Conservation (phyloP, 2,888 invertebrate species). For the Amblyjoppa fuscipennis region DNA sequence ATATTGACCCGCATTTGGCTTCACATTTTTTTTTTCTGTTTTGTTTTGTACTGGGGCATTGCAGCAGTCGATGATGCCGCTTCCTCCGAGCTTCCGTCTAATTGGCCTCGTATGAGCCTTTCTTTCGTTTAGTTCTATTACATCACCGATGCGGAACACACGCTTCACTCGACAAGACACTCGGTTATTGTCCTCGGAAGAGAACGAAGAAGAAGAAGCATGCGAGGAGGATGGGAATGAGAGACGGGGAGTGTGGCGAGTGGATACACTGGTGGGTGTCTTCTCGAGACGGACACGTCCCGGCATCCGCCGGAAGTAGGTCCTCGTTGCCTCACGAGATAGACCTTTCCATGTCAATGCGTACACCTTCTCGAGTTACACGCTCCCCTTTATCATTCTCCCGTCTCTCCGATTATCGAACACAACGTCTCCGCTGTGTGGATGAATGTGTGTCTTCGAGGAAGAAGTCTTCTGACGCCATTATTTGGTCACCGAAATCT, state of each 20-base stretch:
- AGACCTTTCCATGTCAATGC: constrained; percentile 67
- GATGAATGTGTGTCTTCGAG: background rate
- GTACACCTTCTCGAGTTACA: constrained; percentile 64
- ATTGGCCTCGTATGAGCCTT: constrained; percentile 29
- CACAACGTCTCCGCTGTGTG: constrained; percentile 3
- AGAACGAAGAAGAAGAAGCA: constrained; percentile 12
- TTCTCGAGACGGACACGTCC: constrained; percentile 62
- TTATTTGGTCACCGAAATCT: constrained; percentile 10
- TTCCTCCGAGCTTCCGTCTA: constrained; percentile 42
- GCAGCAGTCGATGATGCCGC: constrained; percentile 13
- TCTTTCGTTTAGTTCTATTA: constrained; percentile 18
- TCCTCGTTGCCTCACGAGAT: constrained; percentile 64
- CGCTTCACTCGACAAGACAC: constrained; percentile 9
- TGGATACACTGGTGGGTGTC: constrained; percentile 17
- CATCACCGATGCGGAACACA: constrained; percentile 42
- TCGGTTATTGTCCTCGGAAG: constrained; percentile 59
- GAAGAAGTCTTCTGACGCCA: background rate
- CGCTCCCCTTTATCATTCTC: constrained; percentile 27
- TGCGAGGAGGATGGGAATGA: constrained; percentile 7
- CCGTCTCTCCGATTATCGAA: constrained; percentile 34
- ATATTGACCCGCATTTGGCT: constrained; percentile 60
- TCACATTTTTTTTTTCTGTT: constrained; percentile 5
- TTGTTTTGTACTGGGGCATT: background rate
- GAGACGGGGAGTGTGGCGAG: background rate
- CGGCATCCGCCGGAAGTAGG: constrained; percentile 68